Evolutionary conservation across 2,113 vertebrate species (phyloP).

Genomic region (Thymallus thymallus): DNA sequence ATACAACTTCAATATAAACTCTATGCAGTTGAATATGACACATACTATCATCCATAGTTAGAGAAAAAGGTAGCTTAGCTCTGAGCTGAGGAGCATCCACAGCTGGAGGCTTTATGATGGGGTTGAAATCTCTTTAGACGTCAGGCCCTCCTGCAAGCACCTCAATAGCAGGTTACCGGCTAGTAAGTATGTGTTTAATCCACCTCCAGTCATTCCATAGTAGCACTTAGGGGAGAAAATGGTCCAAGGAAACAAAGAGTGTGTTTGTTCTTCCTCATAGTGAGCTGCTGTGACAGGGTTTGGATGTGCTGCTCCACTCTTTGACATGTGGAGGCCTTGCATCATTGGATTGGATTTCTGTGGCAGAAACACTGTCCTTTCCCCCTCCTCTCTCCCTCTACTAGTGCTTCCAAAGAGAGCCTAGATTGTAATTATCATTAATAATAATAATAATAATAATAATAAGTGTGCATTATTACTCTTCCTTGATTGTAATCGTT

Average conservation of each 20-base stretch:
- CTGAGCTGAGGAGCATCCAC: conserved; percentile 41
- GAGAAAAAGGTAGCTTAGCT: conserved; percentile 41
- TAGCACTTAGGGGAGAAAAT: conserved; percentile 38
- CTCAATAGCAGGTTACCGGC: conserved; percentile 54
- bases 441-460: conserved; percentile 22
- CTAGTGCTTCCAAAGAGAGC: conserved; percentile 4
- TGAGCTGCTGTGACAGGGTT: conserved; percentile 33
- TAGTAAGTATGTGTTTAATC: conserved; percentile 33
- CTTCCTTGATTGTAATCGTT: conserved; percentile 41
- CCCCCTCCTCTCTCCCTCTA: not conserved
- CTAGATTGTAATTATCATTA: conserved; percentile 21
- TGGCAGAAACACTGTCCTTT: conserved; percentile 22
- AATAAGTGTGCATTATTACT: conserved; percentile 43
- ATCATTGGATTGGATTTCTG: conserved; percentile 14
- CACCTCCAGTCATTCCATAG: conserved; percentile 44
- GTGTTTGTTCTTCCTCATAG: conserved; percentile 37
- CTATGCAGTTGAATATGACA: conserved; percentile 44
- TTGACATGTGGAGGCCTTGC: conserved; percentile 29
- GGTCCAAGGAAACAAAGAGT: conserved; percentile 47
- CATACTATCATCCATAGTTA: conserved; percentile 47
- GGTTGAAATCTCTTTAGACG: conserved; percentile 42
- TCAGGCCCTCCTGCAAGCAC: conserved; percentile 50
- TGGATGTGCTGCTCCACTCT: conserved; percentile 29
- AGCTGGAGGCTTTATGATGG: conserved; percentile 38
- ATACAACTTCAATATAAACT: conserved; percentile 3